Percentiles rank a stretch among this genome's conserved stretches.
Conservation (phyloP, 64 coral and sea anemone species). For the Montipora sp. region DNA sequence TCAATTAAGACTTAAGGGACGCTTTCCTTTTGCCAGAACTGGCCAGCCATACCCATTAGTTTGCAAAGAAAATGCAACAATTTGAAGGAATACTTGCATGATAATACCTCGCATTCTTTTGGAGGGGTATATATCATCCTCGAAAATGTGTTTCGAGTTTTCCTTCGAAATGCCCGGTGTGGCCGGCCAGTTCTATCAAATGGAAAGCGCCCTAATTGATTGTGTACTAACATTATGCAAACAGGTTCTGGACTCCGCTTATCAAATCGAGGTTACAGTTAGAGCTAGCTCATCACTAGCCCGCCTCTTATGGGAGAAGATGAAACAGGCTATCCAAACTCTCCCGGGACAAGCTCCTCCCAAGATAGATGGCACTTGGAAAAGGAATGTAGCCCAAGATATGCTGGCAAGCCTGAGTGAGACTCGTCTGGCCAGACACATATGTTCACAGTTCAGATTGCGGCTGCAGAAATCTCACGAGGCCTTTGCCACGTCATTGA, state of each 20-base stretch:
- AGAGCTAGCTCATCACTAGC: conserved; percentile 92
- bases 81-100: too few species aligned
- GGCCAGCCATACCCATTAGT: too few species aligned
- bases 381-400: conserved; percentile 89
- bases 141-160: too few species aligned
- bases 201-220: not conserved
- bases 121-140: too few species aligned
- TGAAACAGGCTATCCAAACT: conserved; percentile 92
- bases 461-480: conserved; percentile 92
- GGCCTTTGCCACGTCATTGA: conserved; percentile 78
- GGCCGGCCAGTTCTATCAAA: too few species aligned
- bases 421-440: conserved; percentile 87
- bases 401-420: conserved; percentile 95
- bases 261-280: conserved; percentile 93
- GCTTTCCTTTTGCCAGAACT: too few species aligned
- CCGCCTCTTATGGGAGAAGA: conserved; percentile 95
- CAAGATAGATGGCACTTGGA: conserved; percentile 87
- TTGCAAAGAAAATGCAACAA: too few species aligned
- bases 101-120: too few species aligned
- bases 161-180: too few species aligned
- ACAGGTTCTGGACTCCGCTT: conserved; percentile 93
- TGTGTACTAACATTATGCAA: not conserved
- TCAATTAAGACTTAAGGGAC: too few species aligned
- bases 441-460: conserved; percentile 90
- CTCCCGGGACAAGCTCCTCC: conserved; percentile 92